These are phyloP conservation scores for Tenrec ecaudatus DNA, from an alignment of 2,113 vertebrate species.

Conservation along the genomic window DNA sequence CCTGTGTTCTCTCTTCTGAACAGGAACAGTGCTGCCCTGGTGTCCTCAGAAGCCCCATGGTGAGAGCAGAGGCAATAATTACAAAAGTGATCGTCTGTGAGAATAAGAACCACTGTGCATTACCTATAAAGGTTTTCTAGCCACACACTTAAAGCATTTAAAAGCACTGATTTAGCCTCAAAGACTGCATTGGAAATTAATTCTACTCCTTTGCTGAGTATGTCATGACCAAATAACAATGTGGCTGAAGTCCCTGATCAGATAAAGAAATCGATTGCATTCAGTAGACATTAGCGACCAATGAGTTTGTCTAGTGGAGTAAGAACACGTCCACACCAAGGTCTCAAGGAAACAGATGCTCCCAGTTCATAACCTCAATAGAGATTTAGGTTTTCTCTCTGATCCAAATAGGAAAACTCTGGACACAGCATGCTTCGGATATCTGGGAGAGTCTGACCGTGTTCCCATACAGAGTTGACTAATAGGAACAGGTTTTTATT, in stretches of 20 bases:
- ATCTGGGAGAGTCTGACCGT: constrained; percentile 21
- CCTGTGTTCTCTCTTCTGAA: neutral
- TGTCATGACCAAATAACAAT: constrained; percentile 19
- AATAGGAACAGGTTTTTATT: neutral
- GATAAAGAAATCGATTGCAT: constrained; percentile 17
- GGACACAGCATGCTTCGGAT: neutral
- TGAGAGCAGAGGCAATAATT: neutral
- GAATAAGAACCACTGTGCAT: constrained; percentile 23
- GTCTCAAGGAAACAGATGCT: constrained; percentile 39
- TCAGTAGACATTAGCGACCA: neutral
- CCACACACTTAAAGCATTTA: constrained; percentile 21
- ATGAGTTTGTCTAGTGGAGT: neutral
- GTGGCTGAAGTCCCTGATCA: constrained; percentile 17
- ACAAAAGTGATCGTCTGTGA: neutral
- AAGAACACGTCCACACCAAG: neutral
- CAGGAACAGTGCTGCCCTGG: neutral
- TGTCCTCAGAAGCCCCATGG: neutral
- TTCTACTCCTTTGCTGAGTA: constrained; percentile 25
- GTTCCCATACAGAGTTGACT: constrained; percentile 59
- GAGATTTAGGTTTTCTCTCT: constrained; percentile 34
- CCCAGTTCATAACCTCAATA: constrained; percentile 27
- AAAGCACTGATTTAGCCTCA: constrained; percentile 21
- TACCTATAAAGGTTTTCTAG: constrained; percentile 33
- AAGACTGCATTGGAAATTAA: neutral
- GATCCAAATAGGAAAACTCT: constrained; percentile 29